Evolutionary conservation across 2,113 vertebrate species (phyloP).

Genomic region (Hiodon alosoides): DNA sequence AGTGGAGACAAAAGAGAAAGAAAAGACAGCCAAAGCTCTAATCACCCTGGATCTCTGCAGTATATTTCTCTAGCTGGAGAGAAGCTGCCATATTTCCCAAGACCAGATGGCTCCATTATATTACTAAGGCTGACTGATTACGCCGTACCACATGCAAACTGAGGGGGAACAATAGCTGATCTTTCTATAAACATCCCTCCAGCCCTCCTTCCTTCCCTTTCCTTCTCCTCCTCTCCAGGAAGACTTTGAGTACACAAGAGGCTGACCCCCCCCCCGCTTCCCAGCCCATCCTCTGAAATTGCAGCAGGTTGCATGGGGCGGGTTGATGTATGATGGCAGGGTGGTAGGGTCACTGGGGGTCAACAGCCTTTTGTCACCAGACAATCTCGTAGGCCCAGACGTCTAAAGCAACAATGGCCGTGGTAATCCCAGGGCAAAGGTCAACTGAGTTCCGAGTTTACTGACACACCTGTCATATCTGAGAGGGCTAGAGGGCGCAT

Average conservation of each 20-base stretch:
- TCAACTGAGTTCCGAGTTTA: background rate
- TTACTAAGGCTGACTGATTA: slow-evolving; percentile 1
- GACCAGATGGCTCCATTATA: slow-evolving; percentile 16
- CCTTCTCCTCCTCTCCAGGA: too few species aligned
- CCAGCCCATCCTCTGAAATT: background rate
- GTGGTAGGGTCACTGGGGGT: background rate
- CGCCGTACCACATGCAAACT: background rate
- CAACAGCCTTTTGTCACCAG: slow-evolving; percentile 17
- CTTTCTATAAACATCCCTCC: background rate
- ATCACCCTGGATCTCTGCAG: background rate
- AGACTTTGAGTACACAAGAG: too few species aligned
- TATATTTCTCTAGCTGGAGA: background rate
- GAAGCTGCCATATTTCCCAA: slow-evolving; percentile 11
- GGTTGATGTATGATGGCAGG: background rate
- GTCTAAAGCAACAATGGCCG: background rate
- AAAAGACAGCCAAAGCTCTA: background rate
- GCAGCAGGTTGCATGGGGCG: background rate
- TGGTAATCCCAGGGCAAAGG: background rate
- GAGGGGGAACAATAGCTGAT: slow-evolving; percentile 2
- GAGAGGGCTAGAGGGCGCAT: background rate
- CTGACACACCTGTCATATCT: background rate
- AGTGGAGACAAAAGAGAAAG: too few species aligned
- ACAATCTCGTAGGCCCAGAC: background rate
- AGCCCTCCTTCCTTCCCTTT: background rate
- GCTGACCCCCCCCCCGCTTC: background rate